phyloP scores from a whole-genome alignment of 2,113 vertebrate species.

The Tringa solitaria region DNA sequence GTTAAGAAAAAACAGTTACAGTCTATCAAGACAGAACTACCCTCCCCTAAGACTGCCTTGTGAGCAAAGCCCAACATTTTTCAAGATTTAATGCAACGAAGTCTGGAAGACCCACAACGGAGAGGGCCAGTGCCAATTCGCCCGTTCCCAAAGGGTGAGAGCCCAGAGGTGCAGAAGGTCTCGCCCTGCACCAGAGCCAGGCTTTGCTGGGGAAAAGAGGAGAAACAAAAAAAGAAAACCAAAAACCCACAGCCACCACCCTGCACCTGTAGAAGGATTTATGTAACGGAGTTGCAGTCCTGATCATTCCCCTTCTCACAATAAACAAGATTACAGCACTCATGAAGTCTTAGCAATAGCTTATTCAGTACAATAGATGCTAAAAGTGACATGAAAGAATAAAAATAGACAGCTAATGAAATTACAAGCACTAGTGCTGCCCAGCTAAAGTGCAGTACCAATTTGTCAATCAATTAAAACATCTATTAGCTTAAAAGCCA shows the following conservation, averaged over 20 bases:
- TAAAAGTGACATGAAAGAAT: not conserved
- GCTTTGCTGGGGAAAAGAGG: not conserved
- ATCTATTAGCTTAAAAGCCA: not conserved
- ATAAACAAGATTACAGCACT: not conserved
- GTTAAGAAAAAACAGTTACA: too few relatives aligned
- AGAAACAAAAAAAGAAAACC: not conserved
- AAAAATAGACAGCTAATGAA: not conserved
- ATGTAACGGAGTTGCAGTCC: fast-evolving
- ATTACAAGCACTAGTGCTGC: not conserved
- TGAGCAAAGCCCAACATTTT: not conserved
- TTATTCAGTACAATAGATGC: not conserved
- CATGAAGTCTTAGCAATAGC: not conserved
- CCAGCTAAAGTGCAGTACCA: not conserved
- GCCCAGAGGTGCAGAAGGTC: not conserved
- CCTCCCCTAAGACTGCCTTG: not conserved
- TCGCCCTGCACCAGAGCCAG: not conserved
- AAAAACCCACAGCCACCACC: not conserved
- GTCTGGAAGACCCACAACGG: not conserved
- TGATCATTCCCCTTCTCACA: not conserved
- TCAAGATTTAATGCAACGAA: not conserved
- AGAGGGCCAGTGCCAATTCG: fast-evolving
- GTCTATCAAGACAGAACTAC: not conserved
- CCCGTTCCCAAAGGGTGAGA: not conserved
- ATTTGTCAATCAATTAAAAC: not conserved
- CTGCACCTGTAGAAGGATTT: not conserved